Evolutionary conservation across 1,140 invertebrate genomes (phyloP).

Genomic region (Propsilocerus akamusi): DNA sequence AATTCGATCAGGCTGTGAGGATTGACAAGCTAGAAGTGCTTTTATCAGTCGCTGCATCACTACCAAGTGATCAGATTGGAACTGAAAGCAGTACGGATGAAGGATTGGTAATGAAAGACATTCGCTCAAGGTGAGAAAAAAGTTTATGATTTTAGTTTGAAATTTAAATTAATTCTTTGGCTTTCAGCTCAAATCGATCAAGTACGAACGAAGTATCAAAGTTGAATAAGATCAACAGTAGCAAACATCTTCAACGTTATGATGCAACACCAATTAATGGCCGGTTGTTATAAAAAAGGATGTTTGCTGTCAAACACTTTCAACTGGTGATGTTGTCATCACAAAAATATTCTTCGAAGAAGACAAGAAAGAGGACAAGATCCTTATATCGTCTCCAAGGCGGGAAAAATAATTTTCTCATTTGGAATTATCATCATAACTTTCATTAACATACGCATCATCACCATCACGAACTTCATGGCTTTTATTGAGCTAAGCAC

Average conservation of each 20-base stretch:
- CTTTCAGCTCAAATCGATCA: neutral
- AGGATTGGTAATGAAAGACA: neutral
- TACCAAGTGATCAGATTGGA: constrained; percentile 25
- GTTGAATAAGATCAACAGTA: neutral
- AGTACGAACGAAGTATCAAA: neutral
- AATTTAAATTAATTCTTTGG: neutral
- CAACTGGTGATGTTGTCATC: constrained; percentile 85
- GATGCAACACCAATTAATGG: neutral
- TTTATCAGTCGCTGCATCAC: constrained; percentile 50
- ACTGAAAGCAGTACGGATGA: neutral
- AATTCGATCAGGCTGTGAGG: constrained; percentile 67
- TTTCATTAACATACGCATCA: too few species aligned
- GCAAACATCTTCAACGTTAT: constrained; percentile 9
- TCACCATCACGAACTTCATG: too few species aligned
- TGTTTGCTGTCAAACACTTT: constrained; percentile 60
- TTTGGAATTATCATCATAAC: too few species aligned
- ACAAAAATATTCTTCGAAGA: constrained; percentile 74
- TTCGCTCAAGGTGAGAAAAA: neutral
- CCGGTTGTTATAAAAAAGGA: constrained; percentile 14
- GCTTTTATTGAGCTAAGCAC: too few species aligned
- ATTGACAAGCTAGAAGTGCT: constrained; percentile 73
- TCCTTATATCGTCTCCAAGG: constrained; percentile 27
- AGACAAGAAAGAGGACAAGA: constrained; percentile 31
- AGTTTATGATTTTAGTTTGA: neutral
- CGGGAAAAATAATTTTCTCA: too few species aligned